phyloP scores from a whole-genome alignment of 2,888 invertebrate species.

The Diarsia brunnea region DNA sequence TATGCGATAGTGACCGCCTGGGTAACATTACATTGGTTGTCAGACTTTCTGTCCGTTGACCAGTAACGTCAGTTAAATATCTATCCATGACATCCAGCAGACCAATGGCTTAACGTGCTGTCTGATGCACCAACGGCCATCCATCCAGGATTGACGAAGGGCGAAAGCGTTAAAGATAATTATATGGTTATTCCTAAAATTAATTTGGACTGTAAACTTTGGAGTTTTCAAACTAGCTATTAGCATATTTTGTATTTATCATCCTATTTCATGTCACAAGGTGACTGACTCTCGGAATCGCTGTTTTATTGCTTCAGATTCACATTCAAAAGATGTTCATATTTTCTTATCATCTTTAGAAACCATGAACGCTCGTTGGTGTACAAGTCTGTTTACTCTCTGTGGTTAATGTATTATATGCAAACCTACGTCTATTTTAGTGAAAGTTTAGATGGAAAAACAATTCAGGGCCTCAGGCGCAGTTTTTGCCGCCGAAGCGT shows the following conservation, averaged over 20 bases:
- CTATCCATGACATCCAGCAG: not conserved
- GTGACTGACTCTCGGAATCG: not conserved
- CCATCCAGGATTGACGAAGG: not conserved
- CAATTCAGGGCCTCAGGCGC: constrained; percentile 54
- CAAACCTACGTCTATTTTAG: constrained; percentile 47
- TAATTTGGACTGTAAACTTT: not conserved
- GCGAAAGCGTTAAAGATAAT: not conserved
- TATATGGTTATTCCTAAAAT: too few species aligned
- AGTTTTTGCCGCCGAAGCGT: constrained; percentile 31
- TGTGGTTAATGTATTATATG: constrained; percentile 33
- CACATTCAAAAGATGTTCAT: not conserved
- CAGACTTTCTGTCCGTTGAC: not conserved
- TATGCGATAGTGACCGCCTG: not conserved
- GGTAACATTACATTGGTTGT: not conserved
- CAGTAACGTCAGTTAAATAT: not conserved
- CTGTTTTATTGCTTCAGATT: not conserved
- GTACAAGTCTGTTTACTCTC: not conserved
- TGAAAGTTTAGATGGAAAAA: constrained; percentile 63
- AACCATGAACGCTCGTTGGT: constrained; percentile 1
- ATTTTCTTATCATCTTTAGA: not conserved
- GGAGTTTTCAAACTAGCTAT: not conserved
- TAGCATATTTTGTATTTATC: not conserved
- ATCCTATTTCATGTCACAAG: not conserved
- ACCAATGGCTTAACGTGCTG: not conserved
- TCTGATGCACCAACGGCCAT: not conserved